Base-by-base conservation (phyloP, 2,113 vertebrate genomes). In the Craseonycteris thonglongyai region DNA sequence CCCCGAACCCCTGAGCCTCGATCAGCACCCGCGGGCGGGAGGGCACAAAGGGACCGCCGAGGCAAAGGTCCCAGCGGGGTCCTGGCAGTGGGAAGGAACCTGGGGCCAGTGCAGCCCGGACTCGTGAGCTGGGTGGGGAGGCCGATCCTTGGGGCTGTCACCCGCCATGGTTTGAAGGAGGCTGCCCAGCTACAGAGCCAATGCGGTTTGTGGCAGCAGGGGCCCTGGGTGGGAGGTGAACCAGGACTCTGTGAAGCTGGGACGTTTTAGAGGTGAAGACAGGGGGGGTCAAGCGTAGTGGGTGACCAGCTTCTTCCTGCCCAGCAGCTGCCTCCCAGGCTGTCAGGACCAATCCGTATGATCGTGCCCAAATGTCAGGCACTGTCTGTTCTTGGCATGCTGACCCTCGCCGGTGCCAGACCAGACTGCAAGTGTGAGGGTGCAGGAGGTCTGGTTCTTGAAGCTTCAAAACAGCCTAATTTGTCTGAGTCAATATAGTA, bases 351-450 rank as follows among this genome's bases (percentile, higher is more conserved):
- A 18, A 19, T 1, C 0, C 7, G 65, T 21, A 19, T 11, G 3
- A 38, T 33, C 19, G 9, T n/a, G 14, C 30, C 42, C 15, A 4
- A 33, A n/a, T 24, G 2, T 28, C 22, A 19, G 54, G 76, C 54
- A 1, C 33, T 12, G 15, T 45, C 5, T 0, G 38, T 26, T 33
- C 40, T 38, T 16, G 30, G 19, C 6, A 0, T 21, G n/a, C 3
- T 5, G 19, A 54, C 8, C n/a, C 45, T 28, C 11, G 28, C 72
- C 28, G 0, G 10, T 8, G 5, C n/a, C 33, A 28, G 45, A 30
- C 22, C 24, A 16, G 71, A 2, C 68, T 40, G 51, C 2, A 1
- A 33, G 68, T 0, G 26, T 18, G 40, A 3, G n/a, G 3, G 18
- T 49, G 65, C 22, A 1, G 19, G 5, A 14, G 47, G 30, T 26